These are phyloP conservation scores for Mobula birostris DNA, from an alignment of 2,113 vertebrate species.

Conservation along the genomic window DNA sequence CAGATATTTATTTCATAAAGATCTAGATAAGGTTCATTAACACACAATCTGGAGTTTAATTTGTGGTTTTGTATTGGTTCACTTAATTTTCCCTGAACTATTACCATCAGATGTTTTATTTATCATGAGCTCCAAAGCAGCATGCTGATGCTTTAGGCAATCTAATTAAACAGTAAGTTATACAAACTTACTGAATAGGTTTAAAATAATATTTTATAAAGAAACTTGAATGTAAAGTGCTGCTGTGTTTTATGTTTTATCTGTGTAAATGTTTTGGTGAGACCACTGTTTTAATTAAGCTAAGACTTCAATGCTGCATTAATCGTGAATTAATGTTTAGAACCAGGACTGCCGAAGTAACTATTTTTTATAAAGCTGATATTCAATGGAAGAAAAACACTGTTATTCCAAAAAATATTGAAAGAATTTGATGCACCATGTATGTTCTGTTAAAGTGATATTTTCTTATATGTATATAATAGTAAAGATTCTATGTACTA, in stretches of 20 bases:
- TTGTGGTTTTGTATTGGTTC: not conserved
- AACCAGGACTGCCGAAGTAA: not conserved
- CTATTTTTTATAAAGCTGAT: not conserved
- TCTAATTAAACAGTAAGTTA: not conserved
- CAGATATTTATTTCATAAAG: not conserved
- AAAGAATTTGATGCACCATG: not conserved
- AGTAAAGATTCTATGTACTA: slow-evolving; percentile 9
- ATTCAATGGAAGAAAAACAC: not conserved
- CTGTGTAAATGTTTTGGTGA: not conserved
- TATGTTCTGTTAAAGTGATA: not conserved
- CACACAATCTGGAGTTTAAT: not conserved
- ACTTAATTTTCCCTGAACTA: not conserved
- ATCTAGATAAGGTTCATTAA: not conserved
- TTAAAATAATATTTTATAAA: not conserved
- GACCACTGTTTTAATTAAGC: not conserved
- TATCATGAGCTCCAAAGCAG: not conserved
- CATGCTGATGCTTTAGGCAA: not conserved
- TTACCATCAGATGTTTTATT: not conserved
- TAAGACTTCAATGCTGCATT: not conserved
- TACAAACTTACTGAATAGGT: not conserved
- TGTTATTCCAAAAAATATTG: not conserved
- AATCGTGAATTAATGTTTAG: not conserved
- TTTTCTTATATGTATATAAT: slow-evolving; percentile 17
- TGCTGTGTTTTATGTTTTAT: not conserved
- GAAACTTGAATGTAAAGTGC: not conserved